Evolutionary conservation across 1,140 invertebrate genomes (phyloP).

Genomic region (Sesamia nonagrioides): DNA sequence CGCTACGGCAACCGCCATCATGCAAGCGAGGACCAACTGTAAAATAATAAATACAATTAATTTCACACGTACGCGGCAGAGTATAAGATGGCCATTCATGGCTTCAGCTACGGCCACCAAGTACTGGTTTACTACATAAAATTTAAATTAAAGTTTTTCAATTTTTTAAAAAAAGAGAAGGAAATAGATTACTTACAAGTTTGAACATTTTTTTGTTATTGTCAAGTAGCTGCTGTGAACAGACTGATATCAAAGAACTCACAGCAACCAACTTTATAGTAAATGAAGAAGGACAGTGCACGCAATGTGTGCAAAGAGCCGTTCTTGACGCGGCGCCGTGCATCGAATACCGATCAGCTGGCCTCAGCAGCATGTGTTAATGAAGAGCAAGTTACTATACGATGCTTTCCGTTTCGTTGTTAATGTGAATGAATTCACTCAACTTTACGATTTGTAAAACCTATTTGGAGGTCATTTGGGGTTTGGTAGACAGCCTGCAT

Average conservation of each 20-base stretch:
- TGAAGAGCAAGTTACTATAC: background rate
- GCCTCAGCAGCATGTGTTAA: constrained; percentile 19
- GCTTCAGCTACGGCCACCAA: constrained; percentile 83
- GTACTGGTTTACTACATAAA: constrained; percentile 25
- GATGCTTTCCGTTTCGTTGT: background rate
- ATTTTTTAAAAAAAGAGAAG: background rate
- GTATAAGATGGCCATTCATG: constrained; percentile 64
- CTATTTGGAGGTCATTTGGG: no score
- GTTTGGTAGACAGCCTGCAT: no score
- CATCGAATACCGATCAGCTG: constrained; percentile 6
- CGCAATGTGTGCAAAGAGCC: background rate
- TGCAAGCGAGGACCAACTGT: constrained; percentile 84
- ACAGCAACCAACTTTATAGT: constrained; percentile 62
- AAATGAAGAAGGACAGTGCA: constrained; percentile 17
- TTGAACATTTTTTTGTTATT: constrained; percentile 52
- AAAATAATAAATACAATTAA: constrained; percentile 58
- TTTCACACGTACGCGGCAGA: no score
- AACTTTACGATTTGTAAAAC: no score
- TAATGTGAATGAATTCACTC: background rate
- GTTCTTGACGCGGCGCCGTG: constrained; percentile 6
- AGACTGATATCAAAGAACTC: constrained; percentile 59
- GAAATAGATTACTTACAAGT: constrained; percentile 30
- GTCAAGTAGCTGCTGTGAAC: constrained; percentile 54
- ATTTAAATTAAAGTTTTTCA: no score
- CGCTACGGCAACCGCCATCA: constrained; percentile 74